Percentiles rank a stretch among this genome's conserved stretches.
phyloP scores from a whole-genome alignment of 2,113 vertebrate species.

The Tragelaphus buxtoni region DNA sequence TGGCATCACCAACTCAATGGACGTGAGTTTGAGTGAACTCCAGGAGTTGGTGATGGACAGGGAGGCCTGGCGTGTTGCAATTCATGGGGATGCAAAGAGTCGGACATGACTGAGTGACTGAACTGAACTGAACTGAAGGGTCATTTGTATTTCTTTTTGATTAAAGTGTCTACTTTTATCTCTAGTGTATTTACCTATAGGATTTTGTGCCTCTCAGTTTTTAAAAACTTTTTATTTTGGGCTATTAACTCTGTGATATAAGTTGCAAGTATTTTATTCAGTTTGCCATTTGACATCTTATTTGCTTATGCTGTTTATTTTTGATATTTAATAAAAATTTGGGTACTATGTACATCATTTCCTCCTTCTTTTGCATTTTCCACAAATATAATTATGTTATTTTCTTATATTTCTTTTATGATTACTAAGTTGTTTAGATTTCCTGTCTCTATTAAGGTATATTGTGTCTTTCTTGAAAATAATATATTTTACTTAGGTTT shows the following conservation, averaged over 20 bases:
- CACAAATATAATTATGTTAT: not conserved
- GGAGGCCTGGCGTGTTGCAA: too few relatives aligned
- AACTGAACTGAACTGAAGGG: not conserved
- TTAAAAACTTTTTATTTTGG: not conserved
- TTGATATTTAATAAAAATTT: not conserved
- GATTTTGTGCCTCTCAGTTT: not conserved
- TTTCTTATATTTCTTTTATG: not conserved
- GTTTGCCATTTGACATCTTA: not conserved
- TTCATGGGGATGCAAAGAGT: too few relatives aligned
- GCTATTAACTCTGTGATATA: not conserved
- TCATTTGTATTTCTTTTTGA: not conserved
- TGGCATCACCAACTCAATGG: too few relatives aligned
- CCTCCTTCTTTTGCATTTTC: not conserved
- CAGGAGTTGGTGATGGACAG: too few relatives aligned
- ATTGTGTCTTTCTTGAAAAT: slow-evolving; percentile 13
- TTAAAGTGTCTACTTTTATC: not conserved
- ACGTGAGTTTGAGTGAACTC: too few relatives aligned
- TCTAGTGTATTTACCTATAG: not conserved
- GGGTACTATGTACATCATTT: not conserved
- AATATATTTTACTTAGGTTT: not conserved
- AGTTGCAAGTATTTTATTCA: not conserved
- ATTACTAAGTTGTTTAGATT: not conserved
- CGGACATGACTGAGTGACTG: too few relatives aligned
- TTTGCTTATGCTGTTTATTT: not conserved
- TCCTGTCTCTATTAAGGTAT: not conserved